These are phyloP conservation scores for Spilogale gracilis DNA, from an alignment of 2,113 vertebrate species.

Conservation along the genomic window DNA sequence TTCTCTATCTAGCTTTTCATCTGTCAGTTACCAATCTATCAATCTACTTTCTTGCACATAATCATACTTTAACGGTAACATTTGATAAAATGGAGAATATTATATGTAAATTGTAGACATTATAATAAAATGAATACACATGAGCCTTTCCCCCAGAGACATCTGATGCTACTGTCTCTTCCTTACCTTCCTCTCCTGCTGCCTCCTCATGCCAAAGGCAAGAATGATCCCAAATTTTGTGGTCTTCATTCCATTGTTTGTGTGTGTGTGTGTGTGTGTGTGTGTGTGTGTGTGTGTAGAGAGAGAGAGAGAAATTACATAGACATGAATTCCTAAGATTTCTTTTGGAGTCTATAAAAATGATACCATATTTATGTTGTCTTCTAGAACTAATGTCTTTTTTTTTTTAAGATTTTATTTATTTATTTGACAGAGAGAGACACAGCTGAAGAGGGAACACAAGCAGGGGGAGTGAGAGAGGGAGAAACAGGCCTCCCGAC, in stretches of 20 bases:
- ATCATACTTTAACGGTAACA: neutral
- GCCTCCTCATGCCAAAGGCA: neutral
- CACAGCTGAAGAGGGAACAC: too few relatives aligned
- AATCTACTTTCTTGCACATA: neutral
- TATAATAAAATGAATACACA: neutral
- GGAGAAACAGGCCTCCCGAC: too few relatives aligned
- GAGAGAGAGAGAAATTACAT: neutral
- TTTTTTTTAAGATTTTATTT: too few relatives aligned
- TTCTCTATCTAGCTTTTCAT: neutral
- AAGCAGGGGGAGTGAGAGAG: too few relatives aligned
- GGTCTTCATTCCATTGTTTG: neutral
- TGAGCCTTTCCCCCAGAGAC: neutral
- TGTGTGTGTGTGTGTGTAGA: neutral
- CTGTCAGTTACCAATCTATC: neutral
- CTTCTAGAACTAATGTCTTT: neutral
- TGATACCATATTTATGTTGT: neutral
- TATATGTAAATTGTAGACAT: neutral
- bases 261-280: neutral
- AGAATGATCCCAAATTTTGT: neutral
- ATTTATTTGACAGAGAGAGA: too few relatives aligned
- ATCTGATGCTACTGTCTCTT: neutral
- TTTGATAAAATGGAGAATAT: neutral
- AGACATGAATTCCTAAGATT: neutral
- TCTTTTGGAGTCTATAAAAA: neutral
- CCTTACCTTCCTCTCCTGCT: fast-evolving